These are phyloP conservation scores for Microctenopoma stevenorrisi DNA, from an alignment of 2,797 vertebrate species.

Conservation along the genomic window DNA sequence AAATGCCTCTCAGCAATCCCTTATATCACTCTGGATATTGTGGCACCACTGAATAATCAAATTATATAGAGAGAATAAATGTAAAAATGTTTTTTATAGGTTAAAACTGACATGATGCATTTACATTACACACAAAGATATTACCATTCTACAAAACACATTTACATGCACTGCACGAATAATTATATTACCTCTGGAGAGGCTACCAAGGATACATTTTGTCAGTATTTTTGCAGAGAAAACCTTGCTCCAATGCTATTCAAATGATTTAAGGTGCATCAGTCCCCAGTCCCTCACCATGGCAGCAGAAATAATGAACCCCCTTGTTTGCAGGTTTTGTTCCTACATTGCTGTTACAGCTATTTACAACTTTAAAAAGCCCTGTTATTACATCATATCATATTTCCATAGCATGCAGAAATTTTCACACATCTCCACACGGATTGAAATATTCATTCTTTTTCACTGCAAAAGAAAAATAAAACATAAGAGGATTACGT, in stretches of 20 bases:
- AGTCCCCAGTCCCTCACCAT: slow-evolving; percentile 11
- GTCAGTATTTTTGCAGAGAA: slow-evolving; percentile 25
- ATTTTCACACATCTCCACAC: slow-evolving; percentile 4
- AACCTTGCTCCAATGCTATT: slow-evolving; percentile 28
- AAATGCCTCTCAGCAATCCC: slow-evolving; percentile 36
- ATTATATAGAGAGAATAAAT: slow-evolving; percentile 29
- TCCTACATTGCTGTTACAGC: slow-evolving; percentile 3
- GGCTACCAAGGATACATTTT: slow-evolving; percentile 30
- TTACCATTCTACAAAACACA: slow-evolving; percentile 14
- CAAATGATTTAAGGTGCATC: slow-evolving; percentile 25
- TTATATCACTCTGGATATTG: slow-evolving; percentile 21
- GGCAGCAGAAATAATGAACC: slow-evolving; percentile 23
- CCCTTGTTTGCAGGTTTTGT: slow-evolving; percentile 24
- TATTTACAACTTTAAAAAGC: slow-evolving; percentile 9
- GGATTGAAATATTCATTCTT: slow-evolving; percentile 5
- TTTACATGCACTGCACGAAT: slow-evolving; percentile 33
- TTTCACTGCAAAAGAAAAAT: slow-evolving; percentile 5
- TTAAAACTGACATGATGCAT: slow-evolving; percentile 30
- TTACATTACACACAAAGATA: slow-evolving; percentile 28
- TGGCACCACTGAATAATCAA: slow-evolving; percentile 33
- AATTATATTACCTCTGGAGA: slow-evolving; percentile 34
- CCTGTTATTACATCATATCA: background rate
- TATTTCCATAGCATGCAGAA: slow-evolving; percentile 6
- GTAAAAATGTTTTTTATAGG: slow-evolving; percentile 15
- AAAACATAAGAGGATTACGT: slow-evolving; percentile 28